Percentiles rank a stretch among this genome's conserved stretches.
Evolutionary conservation across 1,140 invertebrate genomes (phyloP).

Genomic region (Trinorchestia longiramus): DNA sequence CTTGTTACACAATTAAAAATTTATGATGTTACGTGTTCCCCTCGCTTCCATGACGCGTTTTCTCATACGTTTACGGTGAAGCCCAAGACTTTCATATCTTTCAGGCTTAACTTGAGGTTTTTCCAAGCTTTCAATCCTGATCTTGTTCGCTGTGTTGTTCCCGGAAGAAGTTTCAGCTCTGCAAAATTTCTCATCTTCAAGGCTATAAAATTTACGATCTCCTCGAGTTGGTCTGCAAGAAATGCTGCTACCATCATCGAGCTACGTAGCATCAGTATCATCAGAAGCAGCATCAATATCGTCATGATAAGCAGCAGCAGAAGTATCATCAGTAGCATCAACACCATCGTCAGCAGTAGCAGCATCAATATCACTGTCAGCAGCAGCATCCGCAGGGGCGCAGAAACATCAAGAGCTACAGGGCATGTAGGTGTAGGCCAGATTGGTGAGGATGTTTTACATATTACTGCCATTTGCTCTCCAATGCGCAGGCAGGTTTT

Average conservation of each 20-base stretch:
- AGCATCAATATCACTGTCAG: too few species aligned
- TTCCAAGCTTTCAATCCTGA: neutral
- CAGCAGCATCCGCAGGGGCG: neutral
- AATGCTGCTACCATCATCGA: neutral
- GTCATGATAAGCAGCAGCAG: neutral
- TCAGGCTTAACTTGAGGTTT: neutral
- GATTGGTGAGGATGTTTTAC: constrained; percentile 37
- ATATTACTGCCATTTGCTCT: constrained; percentile 11
- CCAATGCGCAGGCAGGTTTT: neutral
- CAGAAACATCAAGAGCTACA: neutral
- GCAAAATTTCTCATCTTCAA: neutral
- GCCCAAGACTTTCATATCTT: neutral
- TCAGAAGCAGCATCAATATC: neutral
- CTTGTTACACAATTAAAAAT: too few species aligned
- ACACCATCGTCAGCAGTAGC: too few species aligned
- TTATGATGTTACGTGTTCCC: too few species aligned
- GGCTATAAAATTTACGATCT: neutral
- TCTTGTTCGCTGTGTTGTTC: neutral
- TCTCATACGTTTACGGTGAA: too few species aligned
- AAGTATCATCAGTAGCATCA: neutral
- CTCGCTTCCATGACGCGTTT: too few species aligned
- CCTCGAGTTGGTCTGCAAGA: neutral
- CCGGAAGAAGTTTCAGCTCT: neutral
- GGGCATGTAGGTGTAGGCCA: neutral
- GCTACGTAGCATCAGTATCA: neutral